phyloP scores from a whole-genome alignment of 2,113 vertebrate genomes.

The Calonectris borealis region DNA sequence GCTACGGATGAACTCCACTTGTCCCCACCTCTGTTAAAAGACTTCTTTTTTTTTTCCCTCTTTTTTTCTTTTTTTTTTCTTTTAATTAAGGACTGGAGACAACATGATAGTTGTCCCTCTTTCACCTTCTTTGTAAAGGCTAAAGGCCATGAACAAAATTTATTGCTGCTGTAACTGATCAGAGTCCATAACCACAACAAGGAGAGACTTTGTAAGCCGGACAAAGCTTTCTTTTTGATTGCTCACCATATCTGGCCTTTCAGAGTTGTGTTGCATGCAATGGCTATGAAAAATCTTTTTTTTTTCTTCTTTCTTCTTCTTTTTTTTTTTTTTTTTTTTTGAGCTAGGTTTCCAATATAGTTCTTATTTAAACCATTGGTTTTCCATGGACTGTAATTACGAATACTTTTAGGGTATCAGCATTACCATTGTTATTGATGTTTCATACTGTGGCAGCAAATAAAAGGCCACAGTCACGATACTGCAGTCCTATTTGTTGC shows the following conservation, averaged over 20 bases:
- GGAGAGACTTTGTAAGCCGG: not conserved
- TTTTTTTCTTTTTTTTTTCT: not conserved
- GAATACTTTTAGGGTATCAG: not conserved
- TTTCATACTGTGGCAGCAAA: not conserved
- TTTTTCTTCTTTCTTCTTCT: not conserved
- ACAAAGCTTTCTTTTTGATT: constrained; percentile 30
- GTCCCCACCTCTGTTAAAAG: not conserved
- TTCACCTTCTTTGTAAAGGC: constrained; percentile 28
- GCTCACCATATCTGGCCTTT: not conserved
- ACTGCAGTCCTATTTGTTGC: not conserved
- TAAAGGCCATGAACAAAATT: constrained; percentile 15
- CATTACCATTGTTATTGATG: not conserved
- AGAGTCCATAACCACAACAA: constrained; percentile 21
- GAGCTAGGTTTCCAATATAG: not conserved
- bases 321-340: not conserved
- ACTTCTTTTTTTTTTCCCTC: rapidly evolving
- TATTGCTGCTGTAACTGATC: constrained; percentile 32
- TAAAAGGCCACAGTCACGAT: not conserved
- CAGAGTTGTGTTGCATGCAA: not conserved
- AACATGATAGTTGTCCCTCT: not conserved
- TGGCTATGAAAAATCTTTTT: not conserved
- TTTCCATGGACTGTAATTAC: not conserved
- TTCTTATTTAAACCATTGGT: not conserved
- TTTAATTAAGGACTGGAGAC: not conserved
- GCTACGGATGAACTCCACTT: not conserved